Percentiles rank a stretch among this genome's conserved stretches.
These are phyloP conservation scores for Gymnocephalus cernua DNA, from an alignment of 2,113 vertebrate species.

Conservation along the genomic window DNA sequence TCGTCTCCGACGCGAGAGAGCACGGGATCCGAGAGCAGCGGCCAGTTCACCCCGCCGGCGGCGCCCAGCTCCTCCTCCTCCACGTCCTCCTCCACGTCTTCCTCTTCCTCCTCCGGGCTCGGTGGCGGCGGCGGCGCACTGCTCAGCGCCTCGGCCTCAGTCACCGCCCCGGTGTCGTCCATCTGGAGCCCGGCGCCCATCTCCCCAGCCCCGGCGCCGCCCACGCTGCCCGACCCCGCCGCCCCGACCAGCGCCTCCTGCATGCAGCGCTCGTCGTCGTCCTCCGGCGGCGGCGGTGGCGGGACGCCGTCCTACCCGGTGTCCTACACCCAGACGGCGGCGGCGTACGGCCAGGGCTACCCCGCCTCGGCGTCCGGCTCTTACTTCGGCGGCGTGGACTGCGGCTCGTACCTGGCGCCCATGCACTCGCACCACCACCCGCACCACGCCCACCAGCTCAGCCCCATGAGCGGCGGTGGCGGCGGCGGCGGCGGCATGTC, in stretches of 20 bases:
- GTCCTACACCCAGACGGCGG: constrained; percentile 91
- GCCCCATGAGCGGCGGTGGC: constrained; percentile 89
- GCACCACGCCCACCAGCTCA: constrained; percentile 94
- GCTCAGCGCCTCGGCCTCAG: constrained; percentile 83
- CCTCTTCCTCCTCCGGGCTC: constrained; percentile 69
- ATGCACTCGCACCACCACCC: constrained; percentile 94
- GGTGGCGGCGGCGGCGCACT: constrained; percentile 63
- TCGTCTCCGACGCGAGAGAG: constrained; percentile 92
- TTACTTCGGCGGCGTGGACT: constrained; percentile 95
- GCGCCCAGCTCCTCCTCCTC: constrained; percentile 88
- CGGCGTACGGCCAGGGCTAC: constrained; percentile 93
- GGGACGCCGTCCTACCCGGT: constrained; percentile 89
- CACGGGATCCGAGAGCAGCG: constrained; percentile 94
- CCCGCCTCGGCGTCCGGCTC: constrained; percentile 86
- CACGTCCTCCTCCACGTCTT: constrained; percentile 80
- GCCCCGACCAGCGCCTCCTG: constrained; percentile 89
- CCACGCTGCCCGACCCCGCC: constrained; percentile 84
- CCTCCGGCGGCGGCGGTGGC: constrained; percentile 56
- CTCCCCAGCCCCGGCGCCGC: constrained; percentile 88
- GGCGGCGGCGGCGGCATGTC: constrained; percentile 88
- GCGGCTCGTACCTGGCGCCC: constrained; percentile 93
- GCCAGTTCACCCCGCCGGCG: constrained; percentile 93
- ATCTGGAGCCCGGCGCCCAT: constrained; percentile 98
- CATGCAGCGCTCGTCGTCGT: constrained; percentile 89
- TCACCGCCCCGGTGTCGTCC: constrained; percentile 89